Percentiles rank a stretch among this genome's conserved stretches.
These are phyloP conservation scores for Toxostoma redivivum DNA, from an alignment of 2,113 vertebrate species.

Conservation along the genomic window DNA sequence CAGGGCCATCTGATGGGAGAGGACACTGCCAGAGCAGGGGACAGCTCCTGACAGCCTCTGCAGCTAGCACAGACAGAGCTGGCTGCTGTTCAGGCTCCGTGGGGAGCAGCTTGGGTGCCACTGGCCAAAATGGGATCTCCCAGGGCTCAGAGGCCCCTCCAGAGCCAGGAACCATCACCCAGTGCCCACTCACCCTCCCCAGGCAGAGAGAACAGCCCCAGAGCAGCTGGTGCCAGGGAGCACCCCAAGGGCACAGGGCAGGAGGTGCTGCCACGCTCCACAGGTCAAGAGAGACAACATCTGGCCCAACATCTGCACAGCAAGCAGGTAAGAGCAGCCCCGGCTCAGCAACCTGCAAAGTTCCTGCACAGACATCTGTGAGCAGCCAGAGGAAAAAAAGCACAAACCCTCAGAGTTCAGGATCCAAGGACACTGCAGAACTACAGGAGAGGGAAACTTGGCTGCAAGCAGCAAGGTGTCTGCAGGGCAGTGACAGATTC, in stretches of 20 bases:
- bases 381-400: neutral
- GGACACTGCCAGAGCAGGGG: neutral
- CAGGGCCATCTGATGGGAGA: constrained; percentile 45
- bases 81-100: neutral
- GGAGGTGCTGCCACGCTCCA: neutral
- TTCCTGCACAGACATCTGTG: fast-evolving
- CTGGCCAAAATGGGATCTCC: neutral
- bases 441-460: neutral
- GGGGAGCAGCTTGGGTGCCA: neutral
- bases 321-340: neutral
- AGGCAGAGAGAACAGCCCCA: neutral
- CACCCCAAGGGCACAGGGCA: neutral
- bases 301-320: neutral
- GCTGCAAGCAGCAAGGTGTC: constrained; percentile 14
- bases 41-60: neutral
- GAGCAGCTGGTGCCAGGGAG: neutral
- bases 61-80: neutral
- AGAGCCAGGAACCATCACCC: neutral
- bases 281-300: neutral
- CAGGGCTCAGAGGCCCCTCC: neutral
- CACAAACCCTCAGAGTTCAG: neutral
- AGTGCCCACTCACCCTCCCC: neutral
- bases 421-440: constrained; percentile 44
- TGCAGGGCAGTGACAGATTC: neutral
- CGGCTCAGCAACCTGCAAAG: neutral